phyloP scores from a whole-genome alignment of 2,888 invertebrate genomes.

The Limnephilus lunatus region DNA sequence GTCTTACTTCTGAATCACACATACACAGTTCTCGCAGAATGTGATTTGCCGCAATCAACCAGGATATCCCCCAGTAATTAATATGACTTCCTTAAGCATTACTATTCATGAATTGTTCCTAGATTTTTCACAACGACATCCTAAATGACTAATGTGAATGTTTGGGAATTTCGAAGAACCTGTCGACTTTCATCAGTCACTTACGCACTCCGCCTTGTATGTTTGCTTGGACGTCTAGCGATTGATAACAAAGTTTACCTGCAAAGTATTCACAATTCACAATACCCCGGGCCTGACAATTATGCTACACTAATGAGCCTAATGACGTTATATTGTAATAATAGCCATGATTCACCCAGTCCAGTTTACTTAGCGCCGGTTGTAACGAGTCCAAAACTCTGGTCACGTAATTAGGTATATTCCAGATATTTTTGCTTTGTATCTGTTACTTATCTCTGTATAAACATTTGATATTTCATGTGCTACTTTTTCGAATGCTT shows the following conservation, averaged over 20 bases:
- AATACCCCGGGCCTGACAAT: constrained; percentile 35
- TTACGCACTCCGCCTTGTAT: neutral
- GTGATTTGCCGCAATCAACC: neutral
- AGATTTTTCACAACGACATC: constrained; percentile 6
- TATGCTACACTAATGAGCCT: neutral
- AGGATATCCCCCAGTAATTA: constrained; percentile 6
- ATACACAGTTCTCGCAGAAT: neutral
- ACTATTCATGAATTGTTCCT: neutral
- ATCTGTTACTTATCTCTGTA: neutral
- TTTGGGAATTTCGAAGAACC: neutral
- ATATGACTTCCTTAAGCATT: neutral
- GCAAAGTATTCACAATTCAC: neutral
- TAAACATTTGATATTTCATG: neutral
- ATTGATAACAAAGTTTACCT: constrained; percentile 40
- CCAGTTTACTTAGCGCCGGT: constrained; percentile 10
- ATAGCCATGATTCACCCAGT: constrained; percentile 36
- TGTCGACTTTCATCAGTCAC: neutral
- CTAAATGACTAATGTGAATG: constrained; percentile 23
- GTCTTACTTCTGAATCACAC: neutral
- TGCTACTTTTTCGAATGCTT: neutral
- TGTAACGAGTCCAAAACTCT: constrained; percentile 1
- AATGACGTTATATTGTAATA: constrained; percentile 38
- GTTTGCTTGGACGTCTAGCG: constrained; percentile 6
- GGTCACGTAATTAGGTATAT: neutral
- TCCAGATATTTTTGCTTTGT: neutral